Base-by-base conservation (phyloP, 1,140 invertebrate genomes). In the Drosophila bocqueti region DNA sequence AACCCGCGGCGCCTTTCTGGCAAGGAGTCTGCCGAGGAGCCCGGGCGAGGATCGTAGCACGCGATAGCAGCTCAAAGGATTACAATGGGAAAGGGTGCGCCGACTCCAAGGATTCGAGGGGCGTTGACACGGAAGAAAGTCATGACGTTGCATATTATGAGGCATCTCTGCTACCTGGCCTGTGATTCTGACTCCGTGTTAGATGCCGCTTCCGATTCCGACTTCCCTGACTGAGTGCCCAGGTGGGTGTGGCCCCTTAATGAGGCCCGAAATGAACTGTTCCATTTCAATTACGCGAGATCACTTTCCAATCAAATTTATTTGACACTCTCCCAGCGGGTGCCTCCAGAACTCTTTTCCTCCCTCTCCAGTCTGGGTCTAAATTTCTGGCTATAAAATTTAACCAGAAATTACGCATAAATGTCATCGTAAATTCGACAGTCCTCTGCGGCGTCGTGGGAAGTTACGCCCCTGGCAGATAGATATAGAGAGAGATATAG, bases 1-100 rank as follows among this genome's bases (percentile, higher is more conserved):
- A 73, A 73, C 83, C 83, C 83, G 71, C 52, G 60, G 83, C 66
- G 83, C 49, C 75, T 50, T 64, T 78, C 60, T 72, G 57, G 8
- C 66, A 66, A 77, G 58, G 63, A 60, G 76, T 68, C 55, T 16
- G 15, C 29, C 21, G 34, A 65, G 74, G 50, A 69, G 77, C 68
- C 45, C 21, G 7, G 21, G 21, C 34, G 21, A 65, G 75, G 52
- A 69, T 67, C 67, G 49, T 81, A 81, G 81, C 85, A 85, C 86
- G 85, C 82, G 85, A 89, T 89, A 89, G 76, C 60, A 76, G 45
- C 66, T 67, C 24, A 90, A 89, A 89, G 85, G 85, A 89, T 90
- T 90, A 81, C 63, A 29, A 18, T 29, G 74, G 31, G 52, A 50
- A 80, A 72, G 80, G 73, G 79, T 81, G 73, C 79, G 47, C 55